Conservation (phyloP, 1,140 invertebrate species). For the Steinernema khuongi region DNA sequence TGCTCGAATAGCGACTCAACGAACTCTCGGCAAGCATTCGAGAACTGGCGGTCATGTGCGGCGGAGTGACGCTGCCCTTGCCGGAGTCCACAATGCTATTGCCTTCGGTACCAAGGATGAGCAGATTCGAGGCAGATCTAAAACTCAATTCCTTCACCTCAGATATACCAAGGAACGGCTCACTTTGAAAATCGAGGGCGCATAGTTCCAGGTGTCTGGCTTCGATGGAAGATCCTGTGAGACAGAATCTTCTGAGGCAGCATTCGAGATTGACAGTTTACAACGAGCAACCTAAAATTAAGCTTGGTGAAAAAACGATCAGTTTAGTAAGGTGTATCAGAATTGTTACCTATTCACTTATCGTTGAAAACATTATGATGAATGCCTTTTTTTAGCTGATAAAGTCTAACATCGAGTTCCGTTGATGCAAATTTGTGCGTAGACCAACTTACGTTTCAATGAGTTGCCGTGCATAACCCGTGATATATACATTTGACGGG, state of each 20-base stretch:
- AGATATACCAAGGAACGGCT: background rate
- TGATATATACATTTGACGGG: background rate
- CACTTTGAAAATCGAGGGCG: background rate
- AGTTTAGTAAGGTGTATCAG: too few species aligned
- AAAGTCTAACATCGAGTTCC: too few species aligned
- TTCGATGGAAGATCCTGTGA: background rate
- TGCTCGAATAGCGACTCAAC: slow-evolving; percentile 1
- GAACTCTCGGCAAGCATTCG: slow-evolving; percentile 10
- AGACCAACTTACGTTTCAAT: background rate
- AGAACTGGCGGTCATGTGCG: background rate
- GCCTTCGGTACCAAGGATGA: background rate
- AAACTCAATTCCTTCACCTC: background rate
- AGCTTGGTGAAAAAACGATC: too few species aligned
- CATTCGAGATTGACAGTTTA: background rate
- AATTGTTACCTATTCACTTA: too few species aligned
- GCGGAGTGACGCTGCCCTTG: background rate
- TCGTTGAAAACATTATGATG: too few species aligned
- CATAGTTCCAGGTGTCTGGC: background rate
- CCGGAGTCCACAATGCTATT: background rate
- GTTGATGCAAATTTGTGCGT: too few species aligned
- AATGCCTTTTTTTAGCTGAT: too few species aligned
- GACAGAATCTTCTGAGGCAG: background rate
- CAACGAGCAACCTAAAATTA: background rate
- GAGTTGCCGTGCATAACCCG: background rate
- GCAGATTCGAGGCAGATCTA: background rate